These are phyloP conservation scores for Drosophila kuntzei DNA, from an alignment of 2,888 invertebrate genomes.

Conservation along the genomic window DNA sequence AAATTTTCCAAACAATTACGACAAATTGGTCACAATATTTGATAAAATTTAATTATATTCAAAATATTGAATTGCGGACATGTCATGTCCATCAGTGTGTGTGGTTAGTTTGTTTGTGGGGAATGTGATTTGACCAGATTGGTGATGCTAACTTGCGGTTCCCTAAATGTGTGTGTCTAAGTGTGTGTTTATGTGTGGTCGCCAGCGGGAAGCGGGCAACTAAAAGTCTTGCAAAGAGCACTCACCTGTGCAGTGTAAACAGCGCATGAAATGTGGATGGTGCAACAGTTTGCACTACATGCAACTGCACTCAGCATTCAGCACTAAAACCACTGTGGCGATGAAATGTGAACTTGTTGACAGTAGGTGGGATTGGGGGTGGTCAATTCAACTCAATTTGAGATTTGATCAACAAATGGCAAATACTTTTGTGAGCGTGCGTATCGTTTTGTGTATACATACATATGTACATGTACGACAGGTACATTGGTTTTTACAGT, in stretches of 20 bases:
- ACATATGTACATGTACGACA: neutral
- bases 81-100: neutral
- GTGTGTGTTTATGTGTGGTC: constrained; percentile 1
- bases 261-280: neutral
- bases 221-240: constrained; percentile 7
- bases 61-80: constrained; percentile 6
- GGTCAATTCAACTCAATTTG: constrained; percentile 24
- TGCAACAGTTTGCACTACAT: constrained; percentile 28
- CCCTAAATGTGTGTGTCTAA: constrained; percentile 6
- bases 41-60: constrained; percentile 5
- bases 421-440: constrained; percentile 5
- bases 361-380: neutral
- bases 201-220: neutral
- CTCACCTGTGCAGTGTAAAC: neutral
- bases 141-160: constrained; percentile 8
- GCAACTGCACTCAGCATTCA: constrained; percentile 35
- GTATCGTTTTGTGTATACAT: neutral
- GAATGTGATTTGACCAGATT: neutral
- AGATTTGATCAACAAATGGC: constrained; percentile 15
- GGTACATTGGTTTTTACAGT: constrained; percentile 2
- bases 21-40: neutral
- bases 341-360: constrained; percentile 56
- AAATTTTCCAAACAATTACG: neutral
- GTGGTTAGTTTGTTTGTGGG: constrained; percentile 15
- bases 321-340: constrained; percentile 46